Base-by-base conservation (phyloP, 2,888 invertebrate species). In the Apomyelois bistriatella region DNA sequence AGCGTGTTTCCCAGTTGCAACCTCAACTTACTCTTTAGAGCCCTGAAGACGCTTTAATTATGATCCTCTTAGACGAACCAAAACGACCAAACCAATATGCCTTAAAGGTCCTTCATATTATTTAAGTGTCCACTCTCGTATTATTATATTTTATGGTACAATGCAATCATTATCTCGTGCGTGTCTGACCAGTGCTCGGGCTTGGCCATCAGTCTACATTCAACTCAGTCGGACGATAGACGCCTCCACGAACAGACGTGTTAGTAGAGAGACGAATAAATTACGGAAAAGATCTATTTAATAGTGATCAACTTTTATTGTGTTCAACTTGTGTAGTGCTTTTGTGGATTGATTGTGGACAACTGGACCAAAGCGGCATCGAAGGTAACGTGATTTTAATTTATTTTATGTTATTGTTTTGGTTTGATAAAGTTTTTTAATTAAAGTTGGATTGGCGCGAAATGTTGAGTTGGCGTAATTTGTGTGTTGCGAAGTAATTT, bases 151-250 rank as follows among this genome's bases (percentile, higher is more conserved):
- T 46, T 46, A 16, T 32, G 28, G 32, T 30, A 46, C 32, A 71
- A 72, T 74, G 76, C 76, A 76, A 70, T 55, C 62, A 73, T 76
- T 74, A 74, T 70, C 68, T 71, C 65, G 62, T 43, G 62, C 54
- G 58, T 56, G 66, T 54, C 60, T 54, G 53, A 62, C 59, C 58
- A 56, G 56, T 56, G 53, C 15, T 32, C 32, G 7, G 32, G 8
- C 32, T 32, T 65, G 68, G 70, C 12, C 8, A 46, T 46, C 16
- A 16, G 50, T 56, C 55, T 62, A 16, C 46, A 15, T 28, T 30
- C 12, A 28, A 10, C 15, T 60, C 74, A 85, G 83, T 85, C 72
- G 68, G 73, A 65, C 65, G 66, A 74, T 74, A 76, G 71, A 65
- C 76, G 74, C 70, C 70, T 55, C 50, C 55, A 56, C 53, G 49